Evolutionary conservation across 2,113 vertebrate species (phyloP).

Genomic region (Microcebus murinus): DNA sequence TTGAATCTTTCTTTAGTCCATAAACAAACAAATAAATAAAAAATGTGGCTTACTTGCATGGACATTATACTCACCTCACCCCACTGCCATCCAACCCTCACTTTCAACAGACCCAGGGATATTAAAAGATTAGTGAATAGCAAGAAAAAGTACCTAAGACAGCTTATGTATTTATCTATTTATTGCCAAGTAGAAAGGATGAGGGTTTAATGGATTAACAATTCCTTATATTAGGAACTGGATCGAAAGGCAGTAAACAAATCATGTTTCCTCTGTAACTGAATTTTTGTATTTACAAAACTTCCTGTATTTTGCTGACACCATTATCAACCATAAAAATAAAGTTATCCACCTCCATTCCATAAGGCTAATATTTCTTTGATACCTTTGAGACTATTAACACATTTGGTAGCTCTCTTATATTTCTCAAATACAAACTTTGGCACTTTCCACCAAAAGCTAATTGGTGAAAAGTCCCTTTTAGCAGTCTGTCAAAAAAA

Average conservation of each 20-base stretch:
- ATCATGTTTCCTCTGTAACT: constrained; percentile 25
- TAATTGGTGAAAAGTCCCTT: constrained; percentile 6
- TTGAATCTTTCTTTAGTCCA: not conserved
- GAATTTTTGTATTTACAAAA: constrained; percentile 45
- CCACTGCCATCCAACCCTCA: fast-evolving
- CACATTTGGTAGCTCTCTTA: constrained; percentile 54
- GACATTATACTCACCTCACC: not conserved
- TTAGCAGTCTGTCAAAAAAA: not conserved
- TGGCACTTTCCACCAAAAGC: constrained; percentile 36
- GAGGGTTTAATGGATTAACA: constrained; percentile 21
- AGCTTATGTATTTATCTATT: not conserved
- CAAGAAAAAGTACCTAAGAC: not conserved
- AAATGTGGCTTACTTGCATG: not conserved
- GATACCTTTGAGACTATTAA: constrained; percentile 68
- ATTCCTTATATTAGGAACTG: constrained; percentile 31
- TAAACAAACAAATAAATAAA: not conserved
- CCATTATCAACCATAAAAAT: constrained; percentile 62
- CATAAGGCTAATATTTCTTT: constrained; percentile 64
- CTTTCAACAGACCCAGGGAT: fast-evolving
- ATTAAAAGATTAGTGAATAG: not conserved
- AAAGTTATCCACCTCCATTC: constrained; percentile 60
- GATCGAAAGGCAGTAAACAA: constrained; percentile 13
- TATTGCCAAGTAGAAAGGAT: not conserved
- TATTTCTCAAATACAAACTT: constrained; percentile 43
- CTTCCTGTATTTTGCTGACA: constrained; percentile 67